These are phyloP conservation scores for Penaeus monodon DNA, from an alignment of 2,888 invertebrate species.

Conservation along the genomic window DNA sequence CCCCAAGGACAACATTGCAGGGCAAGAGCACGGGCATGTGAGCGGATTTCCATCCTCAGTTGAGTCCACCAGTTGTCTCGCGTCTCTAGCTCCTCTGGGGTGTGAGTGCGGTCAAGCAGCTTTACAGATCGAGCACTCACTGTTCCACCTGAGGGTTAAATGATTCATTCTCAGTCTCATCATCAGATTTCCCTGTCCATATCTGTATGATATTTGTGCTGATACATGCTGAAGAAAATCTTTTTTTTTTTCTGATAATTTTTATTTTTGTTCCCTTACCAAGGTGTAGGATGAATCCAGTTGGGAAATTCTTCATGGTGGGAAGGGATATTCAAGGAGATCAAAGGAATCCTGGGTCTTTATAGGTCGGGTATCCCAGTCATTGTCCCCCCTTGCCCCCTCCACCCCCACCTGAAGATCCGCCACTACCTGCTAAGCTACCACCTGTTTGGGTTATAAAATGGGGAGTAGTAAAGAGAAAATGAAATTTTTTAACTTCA, in stretches of 20 bases:
- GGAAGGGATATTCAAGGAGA: conserved; percentile 94
- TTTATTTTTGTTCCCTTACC: conserved; percentile 74
- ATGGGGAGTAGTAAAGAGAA: neutral
- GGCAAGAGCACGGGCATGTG: conserved; percentile 90
- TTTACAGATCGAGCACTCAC: conserved; percentile 88
- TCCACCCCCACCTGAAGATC: conserved; percentile 73
- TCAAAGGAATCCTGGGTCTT: conserved; percentile 74
- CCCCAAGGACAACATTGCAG: conserved; percentile 96
- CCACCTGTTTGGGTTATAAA: conserved; percentile 75
- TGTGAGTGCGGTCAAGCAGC: conserved; percentile 79
- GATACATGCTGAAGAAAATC: no score
- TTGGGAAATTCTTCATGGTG: conserved; percentile 89
- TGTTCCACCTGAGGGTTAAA: conserved; percentile 76
- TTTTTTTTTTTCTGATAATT: neutral
- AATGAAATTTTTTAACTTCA: no score
- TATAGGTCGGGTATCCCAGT: conserved; percentile 67
- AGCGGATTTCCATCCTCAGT: conserved; percentile 92
- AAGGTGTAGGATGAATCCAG: conserved; percentile 88
- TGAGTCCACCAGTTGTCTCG: conserved; percentile 98
- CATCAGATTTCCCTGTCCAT: no score
- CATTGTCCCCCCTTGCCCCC: conserved; percentile 11
- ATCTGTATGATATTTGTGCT: no score
- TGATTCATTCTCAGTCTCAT: neutral
- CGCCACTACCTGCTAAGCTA: conserved; percentile 79
- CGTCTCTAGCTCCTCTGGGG: conserved; percentile 89